A percentile compares a stretch with the other conserved stretches of the same genome.
Evolutionary conservation across 1,140 invertebrate genomes (phyloP).

Genomic region (Heliothis virescens): DNA sequence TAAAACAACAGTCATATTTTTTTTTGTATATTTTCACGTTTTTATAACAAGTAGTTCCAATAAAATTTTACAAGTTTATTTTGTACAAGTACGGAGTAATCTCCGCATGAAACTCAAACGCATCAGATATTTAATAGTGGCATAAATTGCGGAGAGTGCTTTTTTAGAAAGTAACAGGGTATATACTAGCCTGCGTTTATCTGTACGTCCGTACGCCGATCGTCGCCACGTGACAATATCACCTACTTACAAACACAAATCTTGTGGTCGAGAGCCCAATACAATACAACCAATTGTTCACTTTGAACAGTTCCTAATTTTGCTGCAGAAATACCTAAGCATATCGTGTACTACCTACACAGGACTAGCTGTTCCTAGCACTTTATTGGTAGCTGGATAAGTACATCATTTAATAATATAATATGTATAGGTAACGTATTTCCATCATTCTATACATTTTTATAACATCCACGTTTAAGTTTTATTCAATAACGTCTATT

Average conservation of each 20-base stretch:
- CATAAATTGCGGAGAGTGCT: constrained; percentile 78
- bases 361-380: too few relatives aligned
- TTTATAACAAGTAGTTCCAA: constrained; percentile 86
- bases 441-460: too few relatives aligned
- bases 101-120: constrained; percentile 76
- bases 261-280: constrained; percentile 27
- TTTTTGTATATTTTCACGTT: constrained; percentile 74
- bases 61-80: constrained; percentile 85
- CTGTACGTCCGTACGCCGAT: constrained; percentile 75
- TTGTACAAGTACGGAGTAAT: constrained; percentile 82
- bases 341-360: too few relatives aligned
- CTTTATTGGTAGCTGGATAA: too few relatives aligned
- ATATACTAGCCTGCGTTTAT: constrained; percentile 68
- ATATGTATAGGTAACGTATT: too few relatives aligned
- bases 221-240: constrained; percentile 60
- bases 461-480: too few relatives aligned
- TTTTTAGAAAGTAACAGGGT: constrained; percentile 71
- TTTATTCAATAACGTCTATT: too few relatives aligned
- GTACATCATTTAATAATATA: too few relatives aligned
- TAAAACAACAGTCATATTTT: constrained; percentile 39
- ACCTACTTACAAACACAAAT: constrained; percentile 36
- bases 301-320: background rate
- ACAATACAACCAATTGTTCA: constrained; percentile 30
- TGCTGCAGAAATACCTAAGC: background rate
- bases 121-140: constrained; percentile 74